phyloP scores from a whole-genome alignment of 2,888 invertebrate genomes.

The Heliconius ethilla region DNA sequence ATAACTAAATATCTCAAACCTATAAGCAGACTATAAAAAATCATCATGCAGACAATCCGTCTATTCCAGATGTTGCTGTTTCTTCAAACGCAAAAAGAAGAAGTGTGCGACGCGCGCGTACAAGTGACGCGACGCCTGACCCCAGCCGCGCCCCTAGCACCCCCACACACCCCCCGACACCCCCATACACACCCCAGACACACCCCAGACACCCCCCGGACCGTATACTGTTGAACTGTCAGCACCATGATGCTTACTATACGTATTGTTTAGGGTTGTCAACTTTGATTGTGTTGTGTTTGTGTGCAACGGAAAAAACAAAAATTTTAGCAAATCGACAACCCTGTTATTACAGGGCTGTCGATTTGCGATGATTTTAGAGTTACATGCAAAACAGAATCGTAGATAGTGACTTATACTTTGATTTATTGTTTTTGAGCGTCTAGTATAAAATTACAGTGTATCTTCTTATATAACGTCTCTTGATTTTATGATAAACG shows the following conservation, averaged over 20 bases:
- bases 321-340: too few relatives aligned
- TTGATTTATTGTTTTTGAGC: background rate
- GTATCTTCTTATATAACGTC: background rate
- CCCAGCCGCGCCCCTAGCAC: slow-evolving; percentile 45
- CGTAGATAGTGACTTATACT: background rate
- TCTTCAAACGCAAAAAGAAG: slow-evolving; percentile 99
- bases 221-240: slow-evolving; percentile 17
- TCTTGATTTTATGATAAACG: background rate
- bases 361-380: background rate
- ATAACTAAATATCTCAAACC: background rate
- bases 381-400: background rate
- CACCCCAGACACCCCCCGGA: background rate
- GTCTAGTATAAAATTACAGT: background rate
- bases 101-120: slow-evolving; percentile 92
- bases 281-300: background rate
- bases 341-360: background rate
- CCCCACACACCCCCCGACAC: slow-evolving; percentile 1
- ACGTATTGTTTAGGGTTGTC: slow-evolving; percentile 17
- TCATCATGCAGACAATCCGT: slow-evolving; percentile 81
- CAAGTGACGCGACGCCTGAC: slow-evolving; percentile 89
- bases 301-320: background rate
- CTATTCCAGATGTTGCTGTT: slow-evolving; percentile 97
- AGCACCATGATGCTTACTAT: slow-evolving; percentile 2
- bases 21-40: slow-evolving; percentile 76
- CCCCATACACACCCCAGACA: too few relatives aligned